Conservation (phyloP, 2,888 invertebrate genomes). For the Priapulus caudatus region DNA sequence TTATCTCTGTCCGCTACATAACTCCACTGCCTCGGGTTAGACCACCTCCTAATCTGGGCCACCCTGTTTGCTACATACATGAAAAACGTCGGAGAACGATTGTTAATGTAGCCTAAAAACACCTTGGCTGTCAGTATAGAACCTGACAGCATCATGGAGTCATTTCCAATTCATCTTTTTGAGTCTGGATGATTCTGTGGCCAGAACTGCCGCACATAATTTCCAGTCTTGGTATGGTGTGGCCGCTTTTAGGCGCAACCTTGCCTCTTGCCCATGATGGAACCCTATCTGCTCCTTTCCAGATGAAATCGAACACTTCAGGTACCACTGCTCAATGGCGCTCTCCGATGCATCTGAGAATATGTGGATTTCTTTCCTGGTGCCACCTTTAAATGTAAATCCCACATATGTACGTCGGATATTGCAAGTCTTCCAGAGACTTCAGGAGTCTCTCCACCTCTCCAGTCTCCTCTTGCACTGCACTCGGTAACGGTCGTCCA, state of each 20-base stretch:
- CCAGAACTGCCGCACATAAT: conserved; percentile 21
- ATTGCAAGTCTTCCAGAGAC: no score
- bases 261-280: conserved; percentile 22
- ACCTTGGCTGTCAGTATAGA: neutral
- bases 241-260: conserved; percentile 17
- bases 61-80: neutral
- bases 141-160: neutral
- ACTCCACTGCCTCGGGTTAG: neutral
- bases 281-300: conserved; percentile 14
- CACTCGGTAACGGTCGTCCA: no score
- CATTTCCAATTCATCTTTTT: neutral
- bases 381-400: no score
- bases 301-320: conserved; percentile 8
- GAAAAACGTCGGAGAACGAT: neutral
- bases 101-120: neutral
- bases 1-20: neutral
- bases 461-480: no score
- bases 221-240: conserved; percentile 22
- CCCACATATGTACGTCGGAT: no score
- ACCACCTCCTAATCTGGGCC: neutral
- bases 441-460: no score
- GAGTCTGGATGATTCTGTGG: no score
- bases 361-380: conserved; percentile 16
- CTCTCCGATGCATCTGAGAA: conserved; percentile 23
- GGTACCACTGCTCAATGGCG: conserved; percentile 21